A percentile compares a stretch with the other conserved stretches of the same genome.
Conservation (phyloP, 2,888 invertebrate species). For the Sesia apiformis region DNA sequence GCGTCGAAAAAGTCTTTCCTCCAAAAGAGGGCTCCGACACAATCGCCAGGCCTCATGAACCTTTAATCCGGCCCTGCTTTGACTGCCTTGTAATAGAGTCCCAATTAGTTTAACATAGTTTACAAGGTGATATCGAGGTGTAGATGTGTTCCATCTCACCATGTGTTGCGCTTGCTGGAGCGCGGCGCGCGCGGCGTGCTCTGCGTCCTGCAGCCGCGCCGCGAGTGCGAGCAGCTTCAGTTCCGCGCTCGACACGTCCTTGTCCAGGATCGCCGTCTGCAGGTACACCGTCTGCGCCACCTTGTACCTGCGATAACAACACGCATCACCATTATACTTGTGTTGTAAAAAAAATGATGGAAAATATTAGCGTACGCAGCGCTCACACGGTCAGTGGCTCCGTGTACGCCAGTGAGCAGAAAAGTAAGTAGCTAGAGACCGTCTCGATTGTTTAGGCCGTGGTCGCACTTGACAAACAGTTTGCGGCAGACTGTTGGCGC, state of each 20-base stretch:
- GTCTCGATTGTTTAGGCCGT: too few relatives aligned
- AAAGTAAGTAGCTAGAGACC: neutral
- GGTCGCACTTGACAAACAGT: too few relatives aligned
- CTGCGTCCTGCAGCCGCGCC: constrained; percentile 54
- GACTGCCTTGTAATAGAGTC: too few relatives aligned
- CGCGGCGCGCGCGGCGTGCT: neutral
- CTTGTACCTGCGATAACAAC: constrained; percentile 72
- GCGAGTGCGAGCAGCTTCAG: constrained; percentile 54
- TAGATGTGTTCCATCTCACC: neutral
- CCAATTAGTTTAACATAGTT: too few relatives aligned
- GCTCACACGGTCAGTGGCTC: neutral
- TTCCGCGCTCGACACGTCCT: constrained; percentile 75
- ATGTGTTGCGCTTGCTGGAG: neutral
- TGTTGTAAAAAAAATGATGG: neutral
- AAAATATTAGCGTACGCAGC: neutral
- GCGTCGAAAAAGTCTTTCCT: too few relatives aligned
- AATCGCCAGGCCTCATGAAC: too few relatives aligned
- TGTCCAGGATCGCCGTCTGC: constrained; percentile 87
- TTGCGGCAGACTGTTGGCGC: too few relatives aligned
- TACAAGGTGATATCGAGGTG: too few relatives aligned
- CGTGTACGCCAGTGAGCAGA: neutral
- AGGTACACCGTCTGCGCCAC: constrained; percentile 90
- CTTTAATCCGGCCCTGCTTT: too few relatives aligned
- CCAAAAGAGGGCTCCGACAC: too few relatives aligned
- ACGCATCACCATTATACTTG: constrained; percentile 15